phyloP scores from a whole-genome alignment of 2,113 vertebrate genomes.

The Saccopteryx leptura region DNA sequence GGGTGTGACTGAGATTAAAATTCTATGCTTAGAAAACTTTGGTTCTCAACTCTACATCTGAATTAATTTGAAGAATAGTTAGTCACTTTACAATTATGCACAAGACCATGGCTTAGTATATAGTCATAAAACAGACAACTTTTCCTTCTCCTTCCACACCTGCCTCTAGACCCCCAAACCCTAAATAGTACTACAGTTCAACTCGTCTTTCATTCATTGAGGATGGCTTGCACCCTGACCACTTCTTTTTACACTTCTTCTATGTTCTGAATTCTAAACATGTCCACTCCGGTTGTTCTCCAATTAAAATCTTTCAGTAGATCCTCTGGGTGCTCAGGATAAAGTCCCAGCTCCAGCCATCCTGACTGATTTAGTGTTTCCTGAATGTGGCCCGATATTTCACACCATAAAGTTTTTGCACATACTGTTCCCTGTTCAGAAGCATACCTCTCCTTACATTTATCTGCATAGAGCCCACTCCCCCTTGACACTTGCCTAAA shows the following conservation, averaged over 20 bases:
- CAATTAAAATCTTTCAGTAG: not conserved
- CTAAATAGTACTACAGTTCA: accelerated
- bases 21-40: not conserved
- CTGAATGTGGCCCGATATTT: too few species aligned
- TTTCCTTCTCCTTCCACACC: not conserved
- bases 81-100: not conserved
- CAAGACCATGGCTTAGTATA: not conserved
- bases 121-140: not conserved
- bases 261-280: not conserved
- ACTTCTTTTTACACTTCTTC: not conserved
- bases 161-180: not conserved
- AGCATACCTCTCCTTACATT: too few species aligned
- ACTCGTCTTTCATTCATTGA: not conserved
- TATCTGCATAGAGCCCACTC: not conserved
- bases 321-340: not conserved
- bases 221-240: not conserved
- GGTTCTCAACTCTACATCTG: not conserved
- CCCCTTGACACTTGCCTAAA: not conserved
- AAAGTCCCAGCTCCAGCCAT: not conserved
- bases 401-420: not conserved
- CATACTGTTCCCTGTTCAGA: not conserved
- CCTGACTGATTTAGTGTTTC: not conserved
- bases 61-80: not conserved
- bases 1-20: not conserved
- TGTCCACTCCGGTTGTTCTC: not conserved